A percentile compares a stretch with the other conserved stretches of the same genome.
These are phyloP conservation scores for Drosophila quasianomalipes DNA, from an alignment of 2,888 invertebrate species.

Conservation along the genomic window DNA sequence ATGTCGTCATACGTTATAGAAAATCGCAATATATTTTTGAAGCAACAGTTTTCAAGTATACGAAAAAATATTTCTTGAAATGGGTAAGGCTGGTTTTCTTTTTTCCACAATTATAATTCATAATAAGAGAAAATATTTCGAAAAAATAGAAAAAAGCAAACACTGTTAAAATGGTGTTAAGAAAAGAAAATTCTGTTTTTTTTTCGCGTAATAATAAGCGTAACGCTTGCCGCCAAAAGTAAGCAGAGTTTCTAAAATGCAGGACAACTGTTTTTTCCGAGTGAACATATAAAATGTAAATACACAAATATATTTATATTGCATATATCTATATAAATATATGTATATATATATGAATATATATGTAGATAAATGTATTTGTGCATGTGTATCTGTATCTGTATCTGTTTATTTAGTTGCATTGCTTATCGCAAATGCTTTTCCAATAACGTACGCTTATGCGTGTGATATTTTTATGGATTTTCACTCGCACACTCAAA, in stretches of 20 bases:
- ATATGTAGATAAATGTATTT: slow-evolving; percentile 13
- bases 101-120: neutral
- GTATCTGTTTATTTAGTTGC: slow-evolving; percentile 65
- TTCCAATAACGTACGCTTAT: slow-evolving; percentile 40
- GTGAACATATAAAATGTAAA: neutral
- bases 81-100: neutral
- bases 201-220: neutral
- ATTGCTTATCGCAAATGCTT: slow-evolving; percentile 74
- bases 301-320: neutral
- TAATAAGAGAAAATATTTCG: neutral
- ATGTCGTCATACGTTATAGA: neutral
- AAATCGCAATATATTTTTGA: neutral
- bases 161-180: neutral
- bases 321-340: neutral
- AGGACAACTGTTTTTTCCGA: neutral
- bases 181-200: accelerated
- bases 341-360: neutral
- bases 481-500: slow-evolving; percentile 7
- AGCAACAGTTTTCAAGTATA: neutral
- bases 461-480: slow-evolving; percentile 77
- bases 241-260: neutral
- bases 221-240: neutral
- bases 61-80: neutral
- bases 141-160: neutral
- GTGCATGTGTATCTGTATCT: slow-evolving; percentile 22